Conservation (phyloP, 2,113 vertebrate genomes). For the Tylochromis polylepis region DNA sequence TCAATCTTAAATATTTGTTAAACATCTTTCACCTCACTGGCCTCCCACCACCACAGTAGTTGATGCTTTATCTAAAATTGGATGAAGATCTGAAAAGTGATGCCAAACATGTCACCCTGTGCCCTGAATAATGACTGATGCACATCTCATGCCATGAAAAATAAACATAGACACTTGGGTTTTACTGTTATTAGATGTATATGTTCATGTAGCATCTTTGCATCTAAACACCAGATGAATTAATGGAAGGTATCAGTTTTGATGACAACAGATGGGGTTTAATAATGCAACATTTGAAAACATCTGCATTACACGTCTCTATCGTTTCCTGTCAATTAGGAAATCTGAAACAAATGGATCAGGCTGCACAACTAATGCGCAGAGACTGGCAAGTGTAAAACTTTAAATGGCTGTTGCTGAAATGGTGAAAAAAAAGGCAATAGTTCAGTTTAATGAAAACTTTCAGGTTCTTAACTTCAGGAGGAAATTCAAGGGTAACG, state of each 20-base stretch:
- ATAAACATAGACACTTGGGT: neutral
- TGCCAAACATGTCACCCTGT: neutral
- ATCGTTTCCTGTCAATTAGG: neutral
- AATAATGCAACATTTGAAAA: neutral
- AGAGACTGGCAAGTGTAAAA: neutral
- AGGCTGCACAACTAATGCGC: neutral
- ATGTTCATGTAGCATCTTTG: neutral
- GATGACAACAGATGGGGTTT: neutral
- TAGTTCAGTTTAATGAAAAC: neutral
- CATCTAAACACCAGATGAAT: neutral
- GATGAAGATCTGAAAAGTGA: neutral
- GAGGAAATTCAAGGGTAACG: neutral
- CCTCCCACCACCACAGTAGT: neutral
- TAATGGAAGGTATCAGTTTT: neutral
- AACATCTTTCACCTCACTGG: neutral
- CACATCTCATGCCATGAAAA: neutral
- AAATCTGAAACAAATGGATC: neutral
- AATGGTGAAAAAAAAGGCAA: neutral
- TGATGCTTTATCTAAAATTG: neutral
- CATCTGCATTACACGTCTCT: neutral
- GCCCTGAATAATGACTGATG: neutral
- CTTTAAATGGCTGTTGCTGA: neutral
- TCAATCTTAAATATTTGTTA: neutral
- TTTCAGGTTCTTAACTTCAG: neutral
- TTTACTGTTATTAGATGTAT: neutral